phyloP scores from a whole-genome alignment of 1,140 invertebrate species.

The Euwallacea similis region DNA sequence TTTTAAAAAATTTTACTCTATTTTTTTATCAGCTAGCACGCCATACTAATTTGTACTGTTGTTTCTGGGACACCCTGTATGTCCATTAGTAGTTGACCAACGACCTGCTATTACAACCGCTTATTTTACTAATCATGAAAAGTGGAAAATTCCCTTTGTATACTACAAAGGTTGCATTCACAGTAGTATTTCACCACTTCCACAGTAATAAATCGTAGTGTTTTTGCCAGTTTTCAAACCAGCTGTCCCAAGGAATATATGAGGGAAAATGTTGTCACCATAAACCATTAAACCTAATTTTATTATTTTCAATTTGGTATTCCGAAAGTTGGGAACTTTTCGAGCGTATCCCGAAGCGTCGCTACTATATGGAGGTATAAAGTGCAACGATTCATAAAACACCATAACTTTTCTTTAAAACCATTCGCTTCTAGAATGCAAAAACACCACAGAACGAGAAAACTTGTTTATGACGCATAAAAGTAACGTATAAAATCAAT shows the following conservation, averaged over 20 bases:
- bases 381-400: conserved; percentile 7
- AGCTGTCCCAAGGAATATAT: not conserved
- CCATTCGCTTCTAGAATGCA: not conserved
- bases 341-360: not conserved
- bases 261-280: not conserved
- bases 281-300: not conserved
- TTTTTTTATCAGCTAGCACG: too few relatives aligned
- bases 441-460: conserved; percentile 3
- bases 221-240: too few relatives aligned
- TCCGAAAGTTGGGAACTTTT: not conserved
- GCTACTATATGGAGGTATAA: conserved; percentile 1
- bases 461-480: conserved; percentile 5
- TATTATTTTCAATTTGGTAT: not conserved
- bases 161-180: too few relatives aligned
- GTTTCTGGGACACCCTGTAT: too few relatives aligned
- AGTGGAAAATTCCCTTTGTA: too few relatives aligned
- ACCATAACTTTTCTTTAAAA: conserved; percentile 7
- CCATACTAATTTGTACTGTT: too few relatives aligned
- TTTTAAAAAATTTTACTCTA: too few relatives aligned
- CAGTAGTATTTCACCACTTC: too few relatives aligned
- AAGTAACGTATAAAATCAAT: not conserved
- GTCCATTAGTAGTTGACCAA: too few relatives aligned
- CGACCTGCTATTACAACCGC: too few relatives aligned
- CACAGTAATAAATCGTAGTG: too few relatives aligned
- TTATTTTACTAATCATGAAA: too few relatives aligned